Evolutionary conservation across 1,140 invertebrate genomes (phyloP), one percentile per base, ranked within the genome.

Genomic region (Drosophila orosa): DNA sequence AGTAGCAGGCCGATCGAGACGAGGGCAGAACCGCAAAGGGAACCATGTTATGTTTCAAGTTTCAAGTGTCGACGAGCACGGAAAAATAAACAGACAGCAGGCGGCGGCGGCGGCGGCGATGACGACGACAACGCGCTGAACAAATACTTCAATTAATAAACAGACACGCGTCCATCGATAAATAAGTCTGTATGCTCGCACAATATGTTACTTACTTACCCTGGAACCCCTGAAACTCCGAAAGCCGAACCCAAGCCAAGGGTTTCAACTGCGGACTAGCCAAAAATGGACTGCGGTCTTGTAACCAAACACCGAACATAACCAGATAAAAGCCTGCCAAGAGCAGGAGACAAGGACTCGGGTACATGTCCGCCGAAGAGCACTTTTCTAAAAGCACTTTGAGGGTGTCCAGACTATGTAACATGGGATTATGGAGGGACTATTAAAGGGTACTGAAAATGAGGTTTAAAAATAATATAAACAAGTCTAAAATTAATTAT

Each of bases 141-240:
- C 83, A 87, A 87, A 87, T 87, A 87, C 84, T 87, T 87, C 84
- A 87, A 87, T 87, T 87, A 87, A 87, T 87, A 87, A 87, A 87
- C 76, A 84, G 84, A 84, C 84, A 87, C 84, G 84, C 84, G 84
- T 78, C 84, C 84, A 89, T 87, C 84, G 76, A 87, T 87, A 87
- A 89, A 89, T 89, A 83, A 61, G 65, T 68, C 48, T 68, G 65
- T 74, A 57, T 74, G 71, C 60, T 74, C 33, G 66, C 65, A 58
- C 59, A 74, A 74, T 74, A 50, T 65, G 71, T 74, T 74, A 50
- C 57, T 65, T 74, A 47, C 57, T 24, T 27, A 13, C 15, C 33
- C 39, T 24, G 17, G 8, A 22, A 44, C 47, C n/a, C 24, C 50
- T 27, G 7, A 10, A 19, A 48, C 17, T 33, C 50, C 25, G 5